Evolutionary conservation across 2,888 invertebrate genomes (phyloP).

Genomic region (Lochmaea crataegi): DNA sequence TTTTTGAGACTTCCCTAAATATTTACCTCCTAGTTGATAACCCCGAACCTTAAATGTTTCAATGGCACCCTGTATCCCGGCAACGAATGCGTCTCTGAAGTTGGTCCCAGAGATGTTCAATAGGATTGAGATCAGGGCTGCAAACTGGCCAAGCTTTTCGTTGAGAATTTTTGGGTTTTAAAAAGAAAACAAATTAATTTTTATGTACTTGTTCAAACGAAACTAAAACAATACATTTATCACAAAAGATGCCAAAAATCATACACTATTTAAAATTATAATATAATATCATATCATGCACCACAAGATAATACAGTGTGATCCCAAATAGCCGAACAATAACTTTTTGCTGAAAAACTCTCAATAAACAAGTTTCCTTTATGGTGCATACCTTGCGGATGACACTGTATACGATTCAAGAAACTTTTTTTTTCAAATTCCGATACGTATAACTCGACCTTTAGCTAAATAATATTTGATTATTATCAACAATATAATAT

Average conservation of each 20-base stretch:
- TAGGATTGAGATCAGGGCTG: too few species aligned
- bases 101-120: too few species aligned
- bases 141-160: too few species aligned
- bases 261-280: neutral
- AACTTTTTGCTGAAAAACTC: neutral
- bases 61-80: too few species aligned
- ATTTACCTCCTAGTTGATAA: too few species aligned
- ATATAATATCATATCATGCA: neutral
- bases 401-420: too few species aligned
- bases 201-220: constrained; percentile 10
- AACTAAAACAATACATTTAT: constrained; percentile 9
- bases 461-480: neutral
- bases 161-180: neutral
- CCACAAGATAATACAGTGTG: neutral
- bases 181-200: neutral
- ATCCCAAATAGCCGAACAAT: neutral
- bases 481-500: too few species aligned
- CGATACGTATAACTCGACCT: neutral
- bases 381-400: too few species aligned
- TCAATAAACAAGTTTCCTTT: too few species aligned
- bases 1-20: too few species aligned
- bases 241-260: constrained; percentile 19
- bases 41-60: too few species aligned
- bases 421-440: neutral
- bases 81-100: too few species aligned